Evolutionary conservation across 2,113 vertebrate species (phyloP), one percentile per base, ranked within the genome.

Genomic region (Platycercus adscitus): DNA sequence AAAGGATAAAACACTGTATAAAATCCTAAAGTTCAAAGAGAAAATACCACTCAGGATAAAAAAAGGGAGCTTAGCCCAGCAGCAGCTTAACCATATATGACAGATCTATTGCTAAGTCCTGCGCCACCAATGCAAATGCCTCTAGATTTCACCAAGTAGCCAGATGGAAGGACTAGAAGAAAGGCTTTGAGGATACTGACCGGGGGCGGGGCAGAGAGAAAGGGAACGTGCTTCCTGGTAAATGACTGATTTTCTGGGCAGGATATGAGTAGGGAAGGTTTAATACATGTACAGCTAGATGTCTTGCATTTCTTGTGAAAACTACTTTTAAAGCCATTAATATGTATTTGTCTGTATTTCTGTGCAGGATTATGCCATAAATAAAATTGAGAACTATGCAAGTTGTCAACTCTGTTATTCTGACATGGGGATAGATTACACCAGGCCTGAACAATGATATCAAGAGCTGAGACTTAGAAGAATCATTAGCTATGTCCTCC

Each of bases 11-110:
- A 83, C 84, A 91, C 91, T 55, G 61, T 95, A 96, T 83, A 94
- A 96, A 91, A 97, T 95, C 96, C 93, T 95, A 13, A 95, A 86
- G 95, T 97, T 96, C 91, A 96, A 94, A 97, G 93, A 95, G 88
- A 97, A 97, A 96, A 97, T 92, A 93, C 96, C 95, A 96, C 75
- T 94, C 55, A 64, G 80, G 80, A 92, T 95, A 94, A 97, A 96
- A 96, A 84, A 72, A 44, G 79, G 79, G 95, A 97, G 78, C 89
- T 95, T 95, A 96, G 66, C 70, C 41, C 73, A 93, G 91, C 69
- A 89, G 90, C 87, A 95, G 93, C 65, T 91, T 96, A 96, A 95
- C 95, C 63, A 80, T 95, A 93, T 91, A 81, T 94, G 95, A 95
- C 91, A 94, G 91, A 92, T 91, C 90, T 61, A 95, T 89, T 95